Base-by-base conservation (phyloP, 2,113 vertebrate genomes). In the Crotalus horridus region DNA sequence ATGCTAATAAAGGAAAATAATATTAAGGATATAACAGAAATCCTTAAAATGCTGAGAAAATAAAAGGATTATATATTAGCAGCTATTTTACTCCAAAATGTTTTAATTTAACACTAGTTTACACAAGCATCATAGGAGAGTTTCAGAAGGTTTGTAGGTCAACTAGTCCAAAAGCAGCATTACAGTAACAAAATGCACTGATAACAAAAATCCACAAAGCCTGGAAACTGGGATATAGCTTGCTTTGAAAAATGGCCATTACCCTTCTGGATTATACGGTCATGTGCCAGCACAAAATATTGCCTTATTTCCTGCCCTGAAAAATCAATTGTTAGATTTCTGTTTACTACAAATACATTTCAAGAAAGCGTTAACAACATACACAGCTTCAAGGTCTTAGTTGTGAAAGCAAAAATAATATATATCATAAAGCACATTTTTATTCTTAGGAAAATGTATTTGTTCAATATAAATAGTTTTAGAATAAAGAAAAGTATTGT, bases 401-500 rank as follows among this genome's bases (percentile, higher is more conserved):
- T 17, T 43, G 6, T 20, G n/a, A 91, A 92, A 94, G 59, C 58
- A 87, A 96, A 87, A 89, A 26, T 93, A 92, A 29, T 54, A 69
- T 23, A 54, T 85, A 87, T 90, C 81, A 86, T 92, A 91, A 94
- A 7, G 5, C 43, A 53, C 0, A 12, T 1, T 0, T 3, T 4
- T 33, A 11, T 26, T 24, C 43, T 89, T 33, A 92, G 33, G 24
- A 85, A 92, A 93, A 17, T 51, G 15, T 89, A 92, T 89, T 88
- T 92, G 88, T 59, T 89, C 29, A 54, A 89, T 58, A 51, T 69
- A 58, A 81, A 89, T 55, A 26, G 20, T 3, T 69, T 17, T 58
- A 59, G 15, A 91, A 90, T 90, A 54, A 87, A 87, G 29, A 94
- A 9, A 13, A 53, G 8, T 64, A 54, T 93, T 95, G 94, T 94